These are phyloP conservation scores for Cygnus atratus DNA, from an alignment of 2,113 vertebrate genomes.

Conservation along the genomic window DNA sequence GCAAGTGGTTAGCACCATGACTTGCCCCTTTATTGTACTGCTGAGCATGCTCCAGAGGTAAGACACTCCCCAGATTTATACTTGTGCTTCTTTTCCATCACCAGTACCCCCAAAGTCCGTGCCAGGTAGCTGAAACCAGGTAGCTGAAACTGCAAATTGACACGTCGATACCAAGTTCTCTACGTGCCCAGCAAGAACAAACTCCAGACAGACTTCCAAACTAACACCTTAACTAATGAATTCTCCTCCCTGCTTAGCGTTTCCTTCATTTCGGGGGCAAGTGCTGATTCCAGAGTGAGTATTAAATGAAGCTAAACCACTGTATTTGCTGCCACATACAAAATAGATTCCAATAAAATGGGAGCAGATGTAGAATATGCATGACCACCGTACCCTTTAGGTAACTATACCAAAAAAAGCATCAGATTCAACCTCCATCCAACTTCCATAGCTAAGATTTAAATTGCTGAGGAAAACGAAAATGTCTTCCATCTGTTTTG, in stretches of 20 bases:
- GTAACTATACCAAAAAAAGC: not conserved
- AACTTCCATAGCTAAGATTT: not conserved
- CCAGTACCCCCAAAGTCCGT: not conserved
- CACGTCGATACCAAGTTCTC: not conserved
- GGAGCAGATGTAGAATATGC: not conserved
- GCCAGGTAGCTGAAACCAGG: not conserved
- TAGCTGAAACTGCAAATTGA: not conserved
- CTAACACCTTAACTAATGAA: not conserved
- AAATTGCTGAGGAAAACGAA: not conserved
- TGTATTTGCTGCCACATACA: not conserved
- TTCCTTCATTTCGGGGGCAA: not conserved
- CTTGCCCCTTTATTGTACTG: not conserved
- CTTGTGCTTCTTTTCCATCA: not conserved
- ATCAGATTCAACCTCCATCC: not conserved
- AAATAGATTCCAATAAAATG: not conserved
- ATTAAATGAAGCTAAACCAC: not conserved
- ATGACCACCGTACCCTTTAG: not conserved
- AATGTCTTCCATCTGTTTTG: not conserved
- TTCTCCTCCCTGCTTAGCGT: not conserved
- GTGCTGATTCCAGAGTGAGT: not conserved
- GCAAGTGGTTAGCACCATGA: not conserved
- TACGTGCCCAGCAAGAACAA: not conserved
- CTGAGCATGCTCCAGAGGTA: not conserved
- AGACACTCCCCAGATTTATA: not conserved
- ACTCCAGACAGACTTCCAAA: rapidly evolving